Evolutionary conservation across 2,113 vertebrate species (phyloP).

Genomic region (Austrofundulus limnaeus): DNA sequence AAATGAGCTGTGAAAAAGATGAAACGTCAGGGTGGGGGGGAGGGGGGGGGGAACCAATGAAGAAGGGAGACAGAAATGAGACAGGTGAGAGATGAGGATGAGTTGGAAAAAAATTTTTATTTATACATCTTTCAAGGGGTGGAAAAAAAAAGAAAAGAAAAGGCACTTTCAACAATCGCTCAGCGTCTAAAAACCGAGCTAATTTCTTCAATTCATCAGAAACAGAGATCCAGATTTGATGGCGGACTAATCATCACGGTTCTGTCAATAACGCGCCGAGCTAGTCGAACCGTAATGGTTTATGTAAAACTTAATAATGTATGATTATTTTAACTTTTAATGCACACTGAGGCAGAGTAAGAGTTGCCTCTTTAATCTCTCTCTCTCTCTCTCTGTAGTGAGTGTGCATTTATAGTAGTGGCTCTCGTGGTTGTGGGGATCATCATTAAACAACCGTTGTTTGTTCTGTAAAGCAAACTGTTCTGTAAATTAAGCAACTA

Average conservation of each 20-base stretch:
- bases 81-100: conserved; percentile 58
- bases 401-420: conserved; percentile 33
- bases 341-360: conserved; percentile 52
- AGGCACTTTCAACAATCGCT: conserved; percentile 60
- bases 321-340: conserved; percentile 74
- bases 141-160: conserved; percentile 37
- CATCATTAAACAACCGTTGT: conserved; percentile 39
- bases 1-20: conserved; percentile 11
- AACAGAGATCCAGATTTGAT: conserved; percentile 40
- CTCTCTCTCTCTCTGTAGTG: conserved; percentile 22
- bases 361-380: conserved; percentile 70
- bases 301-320: conserved; percentile 70
- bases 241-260: conserved; percentile 49
- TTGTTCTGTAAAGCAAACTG: conserved; percentile 19
- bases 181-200: conserved; percentile 20
- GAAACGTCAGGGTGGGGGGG: conserved; percentile 13
- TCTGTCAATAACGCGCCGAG: conserved; percentile 47
- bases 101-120: conserved; percentile 55
- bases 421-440: conserved; percentile 35
- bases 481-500: conserved; percentile 20
- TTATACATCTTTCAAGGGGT: conserved; percentile 47
- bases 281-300: conserved; percentile 44
- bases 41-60: conserved; percentile 14
- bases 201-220: conserved; percentile 40
- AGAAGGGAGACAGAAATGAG: conserved; percentile 50